Conservation (phyloP, 1,140 invertebrate species). For the Cherax quadricarinatus region DNA sequence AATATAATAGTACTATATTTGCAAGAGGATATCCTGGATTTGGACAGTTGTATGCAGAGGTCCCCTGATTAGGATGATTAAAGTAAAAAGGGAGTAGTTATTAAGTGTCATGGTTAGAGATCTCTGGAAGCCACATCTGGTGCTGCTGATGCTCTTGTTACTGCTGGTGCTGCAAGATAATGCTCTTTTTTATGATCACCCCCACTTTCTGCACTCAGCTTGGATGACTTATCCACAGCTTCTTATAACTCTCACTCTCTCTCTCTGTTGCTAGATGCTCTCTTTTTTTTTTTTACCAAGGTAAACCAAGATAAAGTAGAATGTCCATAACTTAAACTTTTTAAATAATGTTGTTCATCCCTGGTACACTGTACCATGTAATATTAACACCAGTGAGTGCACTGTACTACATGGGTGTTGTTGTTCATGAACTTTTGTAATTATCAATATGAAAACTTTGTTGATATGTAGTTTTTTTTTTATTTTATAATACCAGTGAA, state of each 20-base stretch:
- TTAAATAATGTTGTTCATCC: too few species aligned
- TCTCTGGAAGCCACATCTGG: slow-evolving; percentile 15
- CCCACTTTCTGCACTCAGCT: not conserved
- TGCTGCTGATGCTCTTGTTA: slow-evolving; percentile 21
- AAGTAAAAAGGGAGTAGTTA: not conserved
- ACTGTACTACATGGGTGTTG: not conserved
- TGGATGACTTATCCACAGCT: not conserved
- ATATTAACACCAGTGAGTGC: too few species aligned
- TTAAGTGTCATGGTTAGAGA: not conserved
- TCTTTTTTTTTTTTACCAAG: not conserved
- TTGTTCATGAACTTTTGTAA: not conserved
- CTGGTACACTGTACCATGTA: too few species aligned
- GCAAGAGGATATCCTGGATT: not conserved
- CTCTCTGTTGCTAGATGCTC: not conserved
- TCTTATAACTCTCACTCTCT: not conserved
- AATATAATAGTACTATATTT: not conserved
- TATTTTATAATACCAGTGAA: too few species aligned
- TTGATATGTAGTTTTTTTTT: too few species aligned
- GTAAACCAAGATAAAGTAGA: not conserved
- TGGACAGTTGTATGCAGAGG: not conserved
- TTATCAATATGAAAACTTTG: not conserved
- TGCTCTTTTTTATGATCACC: not conserved
- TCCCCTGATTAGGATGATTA: not conserved
- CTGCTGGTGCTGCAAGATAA: slow-evolving; percentile 20
- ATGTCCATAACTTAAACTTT: too few species aligned